Conservation (phyloP, 2,113 vertebrate genomes). For the Macrotus californicus region DNA sequence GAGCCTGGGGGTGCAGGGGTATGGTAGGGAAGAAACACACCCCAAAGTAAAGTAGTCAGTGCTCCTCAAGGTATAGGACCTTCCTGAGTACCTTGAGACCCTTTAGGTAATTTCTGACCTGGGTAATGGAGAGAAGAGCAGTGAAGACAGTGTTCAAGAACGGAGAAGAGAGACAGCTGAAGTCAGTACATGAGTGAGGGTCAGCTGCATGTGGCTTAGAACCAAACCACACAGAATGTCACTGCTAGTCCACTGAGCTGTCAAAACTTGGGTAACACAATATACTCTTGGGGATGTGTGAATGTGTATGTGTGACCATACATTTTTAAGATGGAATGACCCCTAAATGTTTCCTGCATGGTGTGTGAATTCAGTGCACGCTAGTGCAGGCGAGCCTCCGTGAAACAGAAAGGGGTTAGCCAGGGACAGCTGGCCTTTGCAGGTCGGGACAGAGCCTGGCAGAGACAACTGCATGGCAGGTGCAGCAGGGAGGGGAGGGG, state of each 20-base stretch:
- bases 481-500: background rate
- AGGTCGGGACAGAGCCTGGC: constrained; percentile 45
- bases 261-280: background rate
- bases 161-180: background rate
- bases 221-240: background rate
- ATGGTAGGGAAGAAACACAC: background rate
- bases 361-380: background rate
- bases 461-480: constrained; percentile 59
- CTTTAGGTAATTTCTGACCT: constrained; percentile 16
- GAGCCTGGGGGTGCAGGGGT: too few relatives aligned
- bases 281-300: background rate
- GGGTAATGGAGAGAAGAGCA: background rate
- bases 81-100: background rate
- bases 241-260: background rate
- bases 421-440: constrained; percentile 60
- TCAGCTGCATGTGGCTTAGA: background rate
- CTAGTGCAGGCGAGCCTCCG: background rate
- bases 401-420: constrained; percentile 35
- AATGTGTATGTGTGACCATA: background rate
- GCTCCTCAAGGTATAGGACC: background rate
- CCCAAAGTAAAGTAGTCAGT: background rate
- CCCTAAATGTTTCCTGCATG: background rate
- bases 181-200: background rate
- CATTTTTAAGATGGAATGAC: background rate
- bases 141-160: background rate